These are phyloP conservation scores for Dynastes maya DNA, from an alignment of 2,888 invertebrate species.

Conservation along the genomic window DNA sequence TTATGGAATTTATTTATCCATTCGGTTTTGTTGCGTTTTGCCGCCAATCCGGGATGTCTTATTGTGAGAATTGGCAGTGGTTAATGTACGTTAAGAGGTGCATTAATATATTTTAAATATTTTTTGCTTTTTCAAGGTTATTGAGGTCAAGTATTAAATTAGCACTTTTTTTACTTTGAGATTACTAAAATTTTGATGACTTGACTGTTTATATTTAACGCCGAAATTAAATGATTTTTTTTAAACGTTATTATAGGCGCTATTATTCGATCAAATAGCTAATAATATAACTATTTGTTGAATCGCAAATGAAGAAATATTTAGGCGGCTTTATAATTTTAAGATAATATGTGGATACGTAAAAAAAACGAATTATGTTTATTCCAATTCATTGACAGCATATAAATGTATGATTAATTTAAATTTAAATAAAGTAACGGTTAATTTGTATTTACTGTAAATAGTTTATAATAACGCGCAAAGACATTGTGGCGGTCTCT, in stretches of 20 bases:
- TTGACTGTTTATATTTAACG: conserved; percentile 21
- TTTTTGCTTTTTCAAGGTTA: conserved; percentile 38
- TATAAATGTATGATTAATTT: conserved; percentile 16
- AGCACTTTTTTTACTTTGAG: conserved; percentile 15
- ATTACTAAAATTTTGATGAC: conserved; percentile 24
- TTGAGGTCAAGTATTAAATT: conserved; percentile 33
- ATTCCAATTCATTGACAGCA: not conserved
- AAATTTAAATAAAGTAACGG: conserved; percentile 41
- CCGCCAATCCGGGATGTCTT: conserved; percentile 62
- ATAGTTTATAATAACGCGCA: conserved; percentile 31
- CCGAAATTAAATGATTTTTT: conserved; percentile 2
- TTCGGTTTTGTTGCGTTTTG: conserved; percentile 62
- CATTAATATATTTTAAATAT: conserved; percentile 10
- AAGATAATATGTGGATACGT: not conserved
- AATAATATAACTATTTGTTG: not conserved
- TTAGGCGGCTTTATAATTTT: not conserved
- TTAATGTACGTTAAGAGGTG: conserved; percentile 22
- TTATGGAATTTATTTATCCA: conserved; percentile 60
- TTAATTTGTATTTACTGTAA: conserved; percentile 32
- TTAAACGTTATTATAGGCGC: not conserved
- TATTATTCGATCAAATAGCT: not conserved
- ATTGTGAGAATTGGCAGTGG: conserved; percentile 36
- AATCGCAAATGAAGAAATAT: not conserved
- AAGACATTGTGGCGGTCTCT: conserved; percentile 44
- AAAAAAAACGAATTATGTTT: not conserved